These are phyloP conservation scores for Acrocephalus scirpaceus DNA, from an alignment of 2,797 vertebrate species.

Conservation along the genomic window DNA sequence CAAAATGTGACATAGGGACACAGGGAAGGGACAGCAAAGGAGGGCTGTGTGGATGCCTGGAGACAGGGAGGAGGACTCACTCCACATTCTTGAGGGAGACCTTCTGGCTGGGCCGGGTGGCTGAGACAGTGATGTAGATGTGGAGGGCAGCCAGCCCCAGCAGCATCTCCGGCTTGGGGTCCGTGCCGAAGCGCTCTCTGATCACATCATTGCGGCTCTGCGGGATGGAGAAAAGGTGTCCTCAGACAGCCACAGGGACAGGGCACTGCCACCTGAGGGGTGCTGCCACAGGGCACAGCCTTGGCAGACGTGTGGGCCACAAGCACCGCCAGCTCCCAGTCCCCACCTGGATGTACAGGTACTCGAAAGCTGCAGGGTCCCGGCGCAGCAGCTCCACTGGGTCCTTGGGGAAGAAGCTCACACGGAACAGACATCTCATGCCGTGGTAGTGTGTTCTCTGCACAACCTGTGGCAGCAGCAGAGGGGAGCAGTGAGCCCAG, in stretches of 20 bases:
- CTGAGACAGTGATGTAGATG: slow-evolving; percentile 97
- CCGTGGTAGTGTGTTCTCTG: slow-evolving; percentile 98
- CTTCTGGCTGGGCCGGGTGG: slow-evolving; percentile 95
- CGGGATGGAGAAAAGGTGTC: background rate
- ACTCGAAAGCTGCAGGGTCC: slow-evolving; percentile 97
- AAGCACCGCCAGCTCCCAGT: background rate
- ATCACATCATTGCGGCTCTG: slow-evolving; percentile 99
- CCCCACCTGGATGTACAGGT: slow-evolving; percentile 96
- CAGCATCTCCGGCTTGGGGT: slow-evolving; percentile 93
- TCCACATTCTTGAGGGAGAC: slow-evolving; percentile 98
- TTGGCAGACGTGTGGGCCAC: fast-evolving
- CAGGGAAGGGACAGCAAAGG: background rate
- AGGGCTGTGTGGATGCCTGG: fast-evolving
- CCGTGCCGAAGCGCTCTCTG: slow-evolving; percentile 92
- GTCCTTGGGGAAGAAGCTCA: slow-evolving; percentile 99
- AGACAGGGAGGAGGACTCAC: slow-evolving; percentile 80
- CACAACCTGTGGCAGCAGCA: slow-evolving; percentile 86
- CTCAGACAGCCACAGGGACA: background rate
- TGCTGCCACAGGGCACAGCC: background rate
- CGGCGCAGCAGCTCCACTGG: slow-evolving; percentile 91
- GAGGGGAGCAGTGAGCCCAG: background rate
- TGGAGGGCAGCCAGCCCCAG: slow-evolving; percentile 93
- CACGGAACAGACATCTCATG: slow-evolving; percentile 98
- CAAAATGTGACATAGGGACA: background rate
- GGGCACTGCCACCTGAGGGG: background rate